Base-by-base conservation (phyloP, 2,888 invertebrate species). In the Caenorhabditis sp. region DNA sequence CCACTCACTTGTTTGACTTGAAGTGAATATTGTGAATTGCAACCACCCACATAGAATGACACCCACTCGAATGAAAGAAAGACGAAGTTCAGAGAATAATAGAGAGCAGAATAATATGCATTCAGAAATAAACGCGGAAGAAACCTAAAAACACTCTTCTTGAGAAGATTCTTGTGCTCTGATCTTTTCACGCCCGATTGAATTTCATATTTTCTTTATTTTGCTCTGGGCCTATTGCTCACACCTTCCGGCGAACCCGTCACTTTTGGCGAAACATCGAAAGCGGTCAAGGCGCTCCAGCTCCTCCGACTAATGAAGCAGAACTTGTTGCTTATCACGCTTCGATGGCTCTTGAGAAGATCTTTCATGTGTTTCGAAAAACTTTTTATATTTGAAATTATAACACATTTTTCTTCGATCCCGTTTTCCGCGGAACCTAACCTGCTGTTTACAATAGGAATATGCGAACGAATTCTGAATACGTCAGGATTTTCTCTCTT, bases 171-270 rank as follows among this genome's bases (percentile, higher is more conserved):
- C 22, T 76, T 68, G 76, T 68, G 76, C 76, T 76, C 47, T 76
- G 76, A 76, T 69, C 76, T 76, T 76, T 68, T 69, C 61, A 68
- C 58, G 68, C 68, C 59, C 69, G 76, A 76, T 76, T 76, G 76
- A 35, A 59, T 76, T 68, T 68, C 58, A 19, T n/a, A 38, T 51
- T 22, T 54, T 22, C 54, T 12, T 58, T 35, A 41, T 38, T 44
- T 14, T 26, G 7, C 12, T 38, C 12, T 24, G 4, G 22, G 14
- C 24, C 10, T 44, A 28, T 63, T 44, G 44, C 44, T 63, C 63
- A 63, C 26, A 16, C 35, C 58, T 47, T 47, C 47, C 47, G 19
- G 47, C n/a, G 38, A 12, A 10, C 31, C 58, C 70, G 70, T 70
- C 70, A 70, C 41, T 56, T 28, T 51, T 19, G 35, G 19, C 41